Conservation (phyloP, 2,797 vertebrate genomes). For the Heliangelus exortis region DNA sequence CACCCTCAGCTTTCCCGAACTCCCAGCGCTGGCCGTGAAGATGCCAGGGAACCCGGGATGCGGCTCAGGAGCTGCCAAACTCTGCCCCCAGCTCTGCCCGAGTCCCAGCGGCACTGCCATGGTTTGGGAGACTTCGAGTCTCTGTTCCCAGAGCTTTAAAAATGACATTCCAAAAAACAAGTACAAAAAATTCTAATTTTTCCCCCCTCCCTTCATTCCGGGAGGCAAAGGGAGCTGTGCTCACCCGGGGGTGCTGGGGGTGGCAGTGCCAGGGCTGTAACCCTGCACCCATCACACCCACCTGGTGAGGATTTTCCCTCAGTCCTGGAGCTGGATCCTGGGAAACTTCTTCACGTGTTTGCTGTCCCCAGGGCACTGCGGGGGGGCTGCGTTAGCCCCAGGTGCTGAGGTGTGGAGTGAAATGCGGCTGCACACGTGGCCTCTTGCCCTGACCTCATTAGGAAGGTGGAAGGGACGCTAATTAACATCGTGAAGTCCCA, state of each 20-base stretch:
- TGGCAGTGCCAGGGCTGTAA: neutral
- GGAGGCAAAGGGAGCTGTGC: fast-evolving
- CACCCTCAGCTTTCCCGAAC: neutral
- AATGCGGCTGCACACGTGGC: neutral
- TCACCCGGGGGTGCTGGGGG: fast-evolving
- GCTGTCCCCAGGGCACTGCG: fast-evolving
- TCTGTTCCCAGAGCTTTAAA: neutral
- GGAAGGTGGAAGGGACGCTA: neutral
- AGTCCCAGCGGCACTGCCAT: fast-evolving
- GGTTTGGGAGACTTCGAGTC: fast-evolving
- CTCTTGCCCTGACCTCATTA: neutral
- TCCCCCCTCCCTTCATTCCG: fast-evolving
- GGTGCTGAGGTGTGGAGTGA: fast-evolving
- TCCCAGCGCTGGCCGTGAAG: fast-evolving
- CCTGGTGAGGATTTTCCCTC: fast-evolving
- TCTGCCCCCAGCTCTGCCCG: fast-evolving
- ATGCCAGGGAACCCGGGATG: neutral
- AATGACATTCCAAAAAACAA: too few species aligned
- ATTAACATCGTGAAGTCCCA: neutral
- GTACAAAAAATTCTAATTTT: fast-evolving
- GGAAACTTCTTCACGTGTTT: fast-evolving
- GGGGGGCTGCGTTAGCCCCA: fast-evolving
- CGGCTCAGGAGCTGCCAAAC: neutral
- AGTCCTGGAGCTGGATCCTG: neutral
- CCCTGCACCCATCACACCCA: fast-evolving